Evolutionary conservation across 2,888 invertebrate genomes (phyloP).

Genomic region (Cylindroiulus punctatus): DNA sequence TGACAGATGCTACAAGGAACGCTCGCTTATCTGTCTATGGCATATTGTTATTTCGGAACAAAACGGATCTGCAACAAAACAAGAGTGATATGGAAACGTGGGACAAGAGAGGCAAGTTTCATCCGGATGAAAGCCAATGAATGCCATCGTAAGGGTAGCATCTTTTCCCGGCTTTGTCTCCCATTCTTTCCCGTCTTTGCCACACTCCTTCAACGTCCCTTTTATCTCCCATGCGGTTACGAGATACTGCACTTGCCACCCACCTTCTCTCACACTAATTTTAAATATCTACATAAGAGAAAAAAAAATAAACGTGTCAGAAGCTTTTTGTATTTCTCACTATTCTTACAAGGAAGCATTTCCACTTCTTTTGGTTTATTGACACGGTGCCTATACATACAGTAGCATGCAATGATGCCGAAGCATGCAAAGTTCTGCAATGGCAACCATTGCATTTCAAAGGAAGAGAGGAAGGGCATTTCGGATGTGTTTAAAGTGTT

Average conservation of each 20-base stretch:
- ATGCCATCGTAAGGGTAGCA: not conserved
- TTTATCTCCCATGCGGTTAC: not conserved
- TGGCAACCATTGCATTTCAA: not conserved
- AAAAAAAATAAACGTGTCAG: not conserved
- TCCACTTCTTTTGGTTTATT: not conserved
- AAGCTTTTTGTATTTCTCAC: not conserved
- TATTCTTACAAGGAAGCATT: not conserved
- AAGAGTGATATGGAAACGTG: not conserved
- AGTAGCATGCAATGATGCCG: too few relatives aligned
- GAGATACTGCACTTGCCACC: constrained; percentile 35
- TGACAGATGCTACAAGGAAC: not conserved
- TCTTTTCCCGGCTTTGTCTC: not conserved
- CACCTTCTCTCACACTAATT: constrained; percentile 31
- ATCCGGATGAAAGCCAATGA: not conserved
- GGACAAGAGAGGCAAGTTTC: not conserved
- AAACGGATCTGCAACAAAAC: not conserved
- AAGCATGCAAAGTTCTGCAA: too few relatives aligned
- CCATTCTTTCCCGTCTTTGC: not conserved
- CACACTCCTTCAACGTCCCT: not conserved
- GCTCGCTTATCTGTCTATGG: not conserved
- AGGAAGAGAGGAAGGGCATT: not conserved
- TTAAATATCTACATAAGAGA: not conserved
- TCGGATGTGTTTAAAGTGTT: too few relatives aligned
- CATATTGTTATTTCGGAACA: not conserved
- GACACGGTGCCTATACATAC: not conserved